Evolutionary conservation across 2,888 invertebrate genomes (phyloP).

Genomic region (Dichetophora obliterata): DNA sequence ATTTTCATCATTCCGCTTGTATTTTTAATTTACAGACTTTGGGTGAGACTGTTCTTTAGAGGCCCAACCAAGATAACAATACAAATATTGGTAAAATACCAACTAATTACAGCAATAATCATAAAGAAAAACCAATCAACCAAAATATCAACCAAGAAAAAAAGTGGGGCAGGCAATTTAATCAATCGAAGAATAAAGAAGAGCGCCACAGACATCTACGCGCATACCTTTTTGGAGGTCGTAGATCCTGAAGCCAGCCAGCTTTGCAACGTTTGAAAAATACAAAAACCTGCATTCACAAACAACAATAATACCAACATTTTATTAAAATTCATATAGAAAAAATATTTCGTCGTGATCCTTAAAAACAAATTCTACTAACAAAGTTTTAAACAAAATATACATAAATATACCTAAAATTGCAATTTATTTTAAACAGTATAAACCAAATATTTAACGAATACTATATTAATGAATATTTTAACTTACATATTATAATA

Average conservation of each 20-base stretch:
- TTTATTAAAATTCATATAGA: slow-evolving; percentile 44
- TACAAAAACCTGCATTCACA: slow-evolving; percentile 39
- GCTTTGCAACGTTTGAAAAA: slow-evolving; percentile 13
- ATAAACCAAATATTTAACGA: slow-evolving; percentile 42
- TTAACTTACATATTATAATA: slow-evolving; percentile 35
- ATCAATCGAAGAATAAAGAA: not conserved
- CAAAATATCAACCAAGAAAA: not conserved
- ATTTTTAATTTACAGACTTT: slow-evolving; percentile 56
- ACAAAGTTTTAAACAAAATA: slow-evolving; percentile 45
- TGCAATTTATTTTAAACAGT: slow-evolving; percentile 41
- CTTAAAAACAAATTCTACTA: slow-evolving; percentile 40
- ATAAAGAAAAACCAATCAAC: slow-evolving; percentile 21
- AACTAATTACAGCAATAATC: slow-evolving; percentile 48
- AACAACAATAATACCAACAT: slow-evolving; percentile 47
- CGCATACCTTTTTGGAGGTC: not conserved
- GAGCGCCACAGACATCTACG: not conserved
- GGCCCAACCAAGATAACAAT: slow-evolving; percentile 43
- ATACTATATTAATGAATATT: slow-evolving; percentile 37
- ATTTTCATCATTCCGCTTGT: slow-evolving; percentile 17
- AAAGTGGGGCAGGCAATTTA: not conserved
- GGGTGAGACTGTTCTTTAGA: slow-evolving; percentile 62
- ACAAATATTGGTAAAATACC: slow-evolving; percentile 44
- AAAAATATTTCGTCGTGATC: slow-evolving; percentile 44
- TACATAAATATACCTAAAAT: slow-evolving; percentile 43
- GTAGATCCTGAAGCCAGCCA: not conserved